These are phyloP conservation scores for Vulpes vulpes DNA, from an alignment of 2,113 vertebrate genomes.

Conservation along the genomic window DNA sequence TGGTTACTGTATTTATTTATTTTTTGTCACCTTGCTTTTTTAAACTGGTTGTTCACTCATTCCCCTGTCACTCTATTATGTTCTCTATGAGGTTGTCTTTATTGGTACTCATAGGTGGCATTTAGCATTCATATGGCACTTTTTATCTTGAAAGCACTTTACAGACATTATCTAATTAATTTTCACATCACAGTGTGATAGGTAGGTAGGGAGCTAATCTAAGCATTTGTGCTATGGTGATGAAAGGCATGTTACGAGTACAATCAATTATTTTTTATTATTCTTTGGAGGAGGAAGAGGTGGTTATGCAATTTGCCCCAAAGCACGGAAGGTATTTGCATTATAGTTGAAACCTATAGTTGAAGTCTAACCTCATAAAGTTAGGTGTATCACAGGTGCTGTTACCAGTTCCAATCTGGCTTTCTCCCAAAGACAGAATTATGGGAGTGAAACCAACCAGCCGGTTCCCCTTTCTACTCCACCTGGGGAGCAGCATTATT, in stretches of 20 bases:
- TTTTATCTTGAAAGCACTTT: conserved; percentile 79
- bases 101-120: conserved; percentile 62
- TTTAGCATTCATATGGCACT: conserved; percentile 62
- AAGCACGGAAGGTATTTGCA: neutral
- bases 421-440: neutral
- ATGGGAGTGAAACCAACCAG: neutral
- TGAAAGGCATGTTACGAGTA: conserved; percentile 63
- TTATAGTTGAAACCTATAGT: neutral
- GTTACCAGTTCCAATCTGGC: neutral
- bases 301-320: conserved; percentile 55
- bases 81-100: conserved; percentile 56
- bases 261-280: conserved; percentile 76
- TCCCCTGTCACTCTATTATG: conserved; percentile 38
- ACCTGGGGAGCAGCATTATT: neutral
- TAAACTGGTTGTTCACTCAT: conserved; percentile 47
- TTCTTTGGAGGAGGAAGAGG: conserved; percentile 66
- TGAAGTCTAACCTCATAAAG: neutral
- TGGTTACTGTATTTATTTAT: conserved; percentile 51
- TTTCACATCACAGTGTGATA: conserved; percentile 55
- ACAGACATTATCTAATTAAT: conserved; percentile 74
- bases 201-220: conserved; percentile 69
- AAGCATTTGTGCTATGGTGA: conserved; percentile 65
- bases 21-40: conserved; percentile 52
- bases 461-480: neutral
- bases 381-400: neutral